phyloP scores from a whole-genome alignment of 2,888 invertebrate species.

The Tineola bisselliella region DNA sequence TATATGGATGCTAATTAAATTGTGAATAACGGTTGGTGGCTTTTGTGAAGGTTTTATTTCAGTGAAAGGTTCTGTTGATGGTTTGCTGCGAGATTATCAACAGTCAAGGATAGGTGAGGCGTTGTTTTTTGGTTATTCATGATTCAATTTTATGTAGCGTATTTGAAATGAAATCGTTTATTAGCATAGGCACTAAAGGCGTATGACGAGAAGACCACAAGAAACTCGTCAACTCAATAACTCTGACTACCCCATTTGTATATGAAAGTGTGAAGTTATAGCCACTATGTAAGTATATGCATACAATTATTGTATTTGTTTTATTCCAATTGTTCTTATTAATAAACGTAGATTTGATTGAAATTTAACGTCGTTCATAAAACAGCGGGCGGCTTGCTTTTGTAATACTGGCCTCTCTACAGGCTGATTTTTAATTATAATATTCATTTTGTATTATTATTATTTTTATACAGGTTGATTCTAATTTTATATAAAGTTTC shows the following conservation, averaged over 20 bases:
- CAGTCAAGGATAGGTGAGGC: not conserved
- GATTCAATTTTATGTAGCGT: too few relatives aligned
- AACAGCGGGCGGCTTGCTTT: conserved; percentile 16
- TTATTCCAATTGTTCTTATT: not conserved
- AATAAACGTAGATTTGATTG: conserved; percentile 8
- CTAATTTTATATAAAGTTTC: not conserved
- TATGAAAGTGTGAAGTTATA: not conserved
- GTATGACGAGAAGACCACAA: too few relatives aligned
- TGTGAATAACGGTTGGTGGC: conserved; percentile 5
- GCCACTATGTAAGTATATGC: not conserved
- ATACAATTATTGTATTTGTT: not conserved
- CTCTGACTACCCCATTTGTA: too few relatives aligned
- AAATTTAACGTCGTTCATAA: conserved; percentile 12
- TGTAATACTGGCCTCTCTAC: conserved; percentile 13
- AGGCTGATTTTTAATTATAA: not conserved
- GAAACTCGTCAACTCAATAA: too few relatives aligned
- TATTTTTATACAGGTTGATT: not conserved
- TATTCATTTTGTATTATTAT: too few relatives aligned
- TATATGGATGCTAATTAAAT: conserved; percentile 8
- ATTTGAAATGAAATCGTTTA: too few relatives aligned
- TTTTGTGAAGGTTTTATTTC: not conserved
- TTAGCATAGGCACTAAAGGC: too few relatives aligned
- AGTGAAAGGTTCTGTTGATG: not conserved
- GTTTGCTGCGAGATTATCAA: not conserved
- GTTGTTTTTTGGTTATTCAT: too few relatives aligned